Base-by-base conservation (phyloP, 2,797 vertebrate genomes). In the Dryobates pubescens region DNA sequence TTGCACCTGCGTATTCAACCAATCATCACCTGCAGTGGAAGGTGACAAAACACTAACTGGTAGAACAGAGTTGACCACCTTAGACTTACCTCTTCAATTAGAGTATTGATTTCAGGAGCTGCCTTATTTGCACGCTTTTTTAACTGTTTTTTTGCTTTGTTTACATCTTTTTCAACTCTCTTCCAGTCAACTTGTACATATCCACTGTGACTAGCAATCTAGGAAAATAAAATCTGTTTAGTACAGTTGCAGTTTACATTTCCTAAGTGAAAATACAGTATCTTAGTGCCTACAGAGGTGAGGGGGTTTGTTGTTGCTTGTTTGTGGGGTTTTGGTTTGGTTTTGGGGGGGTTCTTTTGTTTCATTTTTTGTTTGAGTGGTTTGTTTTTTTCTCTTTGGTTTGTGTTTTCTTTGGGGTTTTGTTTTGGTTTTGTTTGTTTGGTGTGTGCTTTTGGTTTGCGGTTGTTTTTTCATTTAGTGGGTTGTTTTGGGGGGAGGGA, bases 131-230 rank as follows among this genome's bases (percentile, higher is more conserved):
- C 99, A 88, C 98, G 98, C 91, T 99, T 99, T 97, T 99, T 99
- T 76, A 99, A 96, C 89, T 99, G 99, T 94, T 98, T 98, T 97
- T 99, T 99, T 13, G 99, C 99, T 97, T 99, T 99, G 97, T 99
- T 99, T 89, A 99, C 98, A 97, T 99, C 99, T 96, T 99, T 99
- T 97, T 99, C 99, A 88, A 99, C 99, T 97, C 98, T 98, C 95
- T 99, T 99, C 99, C 99, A 99, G 96, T 99, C 99, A 57, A 99
- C 98, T 94, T 99, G 98, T 90, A 99, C 98, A 75, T 99, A 99
- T 49, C 99, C 99, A 78, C 98, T 99, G 88, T 99, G 99, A 97
- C 99, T 99, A 59, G 99, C 99, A 88, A 99, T 98, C 99, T 99
- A 96, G 73, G 68, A 97, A 94, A 96, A 95, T 32, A 89, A 80